Conservation (phyloP, 2,113 vertebrate genomes). For the Myrmecobius fasciatus region DNA sequence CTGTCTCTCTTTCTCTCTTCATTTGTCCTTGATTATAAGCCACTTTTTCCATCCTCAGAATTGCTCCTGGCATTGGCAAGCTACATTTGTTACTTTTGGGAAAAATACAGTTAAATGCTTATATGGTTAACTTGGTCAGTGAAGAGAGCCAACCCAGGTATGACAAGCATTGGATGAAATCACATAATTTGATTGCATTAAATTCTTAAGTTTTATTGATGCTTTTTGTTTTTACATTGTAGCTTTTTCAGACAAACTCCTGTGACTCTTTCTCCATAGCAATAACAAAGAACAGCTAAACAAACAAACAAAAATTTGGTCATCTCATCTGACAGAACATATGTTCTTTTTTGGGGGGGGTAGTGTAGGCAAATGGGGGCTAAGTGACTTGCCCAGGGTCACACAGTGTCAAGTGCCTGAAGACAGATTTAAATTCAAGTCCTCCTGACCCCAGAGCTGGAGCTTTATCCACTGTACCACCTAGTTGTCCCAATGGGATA, state of each 20-base stretch:
- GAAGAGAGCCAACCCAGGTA: neutral
- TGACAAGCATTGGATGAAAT: neutral
- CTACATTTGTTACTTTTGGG: neutral
- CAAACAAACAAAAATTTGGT: neutral
- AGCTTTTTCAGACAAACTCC: neutral
- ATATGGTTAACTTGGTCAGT: neutral
- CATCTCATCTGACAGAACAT: neutral
- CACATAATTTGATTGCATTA: neutral
- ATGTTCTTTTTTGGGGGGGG: neutral
- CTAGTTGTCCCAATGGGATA: too few relatives aligned
- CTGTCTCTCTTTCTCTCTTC: too few relatives aligned
- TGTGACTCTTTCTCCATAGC: neutral
- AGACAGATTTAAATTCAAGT: too few relatives aligned
- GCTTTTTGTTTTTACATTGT: neutral
- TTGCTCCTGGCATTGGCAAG: neutral
- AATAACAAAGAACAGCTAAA: neutral
- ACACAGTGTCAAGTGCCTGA: too few relatives aligned
- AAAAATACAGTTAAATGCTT: neutral
- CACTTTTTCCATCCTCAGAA: neutral
- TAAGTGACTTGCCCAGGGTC: too few relatives aligned
- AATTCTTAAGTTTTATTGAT: neutral
- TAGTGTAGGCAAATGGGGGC: too few relatives aligned
- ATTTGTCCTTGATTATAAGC: neutral
- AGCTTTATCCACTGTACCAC: too few relatives aligned
- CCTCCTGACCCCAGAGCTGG: too few relatives aligned